Evolutionary conservation across 2,888 invertebrate genomes (phyloP).

Genomic region (Dendrolimus houi): DNA sequence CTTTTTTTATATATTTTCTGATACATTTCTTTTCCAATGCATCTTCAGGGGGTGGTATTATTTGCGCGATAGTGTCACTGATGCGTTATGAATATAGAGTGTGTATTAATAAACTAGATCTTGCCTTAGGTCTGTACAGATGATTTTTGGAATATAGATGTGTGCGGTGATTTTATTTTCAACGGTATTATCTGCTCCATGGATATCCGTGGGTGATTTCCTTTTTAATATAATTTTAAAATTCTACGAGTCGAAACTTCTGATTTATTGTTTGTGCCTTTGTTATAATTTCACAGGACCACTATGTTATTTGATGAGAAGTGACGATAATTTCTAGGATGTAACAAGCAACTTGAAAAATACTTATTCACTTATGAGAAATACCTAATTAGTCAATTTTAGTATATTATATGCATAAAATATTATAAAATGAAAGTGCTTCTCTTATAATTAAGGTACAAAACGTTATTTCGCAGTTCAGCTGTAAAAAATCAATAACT

Average conservation of each 20-base stretch:
- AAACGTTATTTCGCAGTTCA: too few species aligned
- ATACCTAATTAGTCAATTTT: too few species aligned
- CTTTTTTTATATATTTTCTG: constrained; percentile 73
- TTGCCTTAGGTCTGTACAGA: constrained; percentile 24
- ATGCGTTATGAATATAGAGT: constrained; percentile 75
- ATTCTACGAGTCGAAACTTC: not conserved
- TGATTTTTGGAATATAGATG: constrained; percentile 7
- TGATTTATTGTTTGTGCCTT: too few species aligned
- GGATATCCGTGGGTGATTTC: constrained; percentile 4
- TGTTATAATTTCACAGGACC: too few species aligned
- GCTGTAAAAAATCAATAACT: too few species aligned
- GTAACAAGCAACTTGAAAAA: too few species aligned
- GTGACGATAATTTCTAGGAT: too few species aligned
- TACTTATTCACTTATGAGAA: too few species aligned
- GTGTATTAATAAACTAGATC: constrained; percentile 68
- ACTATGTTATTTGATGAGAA: too few species aligned
- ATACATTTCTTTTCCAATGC: constrained; percentile 74
- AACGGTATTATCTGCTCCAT: not conserved
- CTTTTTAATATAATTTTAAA: not conserved
- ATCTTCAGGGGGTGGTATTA: constrained; percentile 71
- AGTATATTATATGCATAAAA: too few species aligned
- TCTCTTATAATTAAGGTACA: too few species aligned
- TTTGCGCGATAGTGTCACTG: constrained; percentile 70
- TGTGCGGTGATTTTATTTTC: not conserved
- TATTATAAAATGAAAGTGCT: too few species aligned